Conservation (phyloP, 2,888 invertebrate species). For the Hybos culiciformis region DNA sequence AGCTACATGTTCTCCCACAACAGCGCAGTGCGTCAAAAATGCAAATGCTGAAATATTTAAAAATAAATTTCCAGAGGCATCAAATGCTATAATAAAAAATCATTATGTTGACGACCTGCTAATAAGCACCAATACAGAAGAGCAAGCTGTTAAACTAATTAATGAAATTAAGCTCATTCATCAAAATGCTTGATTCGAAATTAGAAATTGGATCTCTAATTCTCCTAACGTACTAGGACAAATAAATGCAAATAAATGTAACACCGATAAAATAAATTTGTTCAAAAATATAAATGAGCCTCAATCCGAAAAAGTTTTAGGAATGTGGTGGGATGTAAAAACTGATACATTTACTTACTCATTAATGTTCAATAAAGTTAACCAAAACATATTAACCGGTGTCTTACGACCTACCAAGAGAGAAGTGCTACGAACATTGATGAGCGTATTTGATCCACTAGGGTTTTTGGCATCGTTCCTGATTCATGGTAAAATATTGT, state of each 20-base stretch:
- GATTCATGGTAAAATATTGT: constrained; percentile 12
- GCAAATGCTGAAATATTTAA: constrained; percentile 15
- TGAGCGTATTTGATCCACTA: constrained; percentile 14
- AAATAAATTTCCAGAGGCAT: constrained; percentile 12
- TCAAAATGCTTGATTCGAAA: constrained; percentile 11
- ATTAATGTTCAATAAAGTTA: constrained; percentile 11
- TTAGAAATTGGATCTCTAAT: constrained; percentile 15
- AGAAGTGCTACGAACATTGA: constrained; percentile 11
- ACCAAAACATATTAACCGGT: constrained; percentile 6
- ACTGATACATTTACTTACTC: constrained; percentile 10
- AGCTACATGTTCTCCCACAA: constrained; percentile 5
- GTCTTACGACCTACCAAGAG: constrained; percentile 11
- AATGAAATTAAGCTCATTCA: constrained; percentile 10
- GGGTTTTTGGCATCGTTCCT: no score
- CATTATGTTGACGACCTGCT: constrained; percentile 5
- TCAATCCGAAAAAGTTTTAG: constrained; percentile 10
- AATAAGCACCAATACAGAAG: no score
- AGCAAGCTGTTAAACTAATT: constrained; percentile 10
- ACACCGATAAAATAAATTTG: not conserved
- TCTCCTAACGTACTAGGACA: constrained; percentile 5
- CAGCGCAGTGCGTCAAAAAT: constrained; percentile 18
- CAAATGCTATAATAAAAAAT: constrained; percentile 10
- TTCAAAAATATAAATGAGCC: constrained; percentile 4
- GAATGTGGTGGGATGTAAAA: constrained; percentile 11
- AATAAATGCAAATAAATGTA: not conserved